Conservation (phyloP, 2,888 invertebrate species). For the Drosophila ochracea region DNA sequence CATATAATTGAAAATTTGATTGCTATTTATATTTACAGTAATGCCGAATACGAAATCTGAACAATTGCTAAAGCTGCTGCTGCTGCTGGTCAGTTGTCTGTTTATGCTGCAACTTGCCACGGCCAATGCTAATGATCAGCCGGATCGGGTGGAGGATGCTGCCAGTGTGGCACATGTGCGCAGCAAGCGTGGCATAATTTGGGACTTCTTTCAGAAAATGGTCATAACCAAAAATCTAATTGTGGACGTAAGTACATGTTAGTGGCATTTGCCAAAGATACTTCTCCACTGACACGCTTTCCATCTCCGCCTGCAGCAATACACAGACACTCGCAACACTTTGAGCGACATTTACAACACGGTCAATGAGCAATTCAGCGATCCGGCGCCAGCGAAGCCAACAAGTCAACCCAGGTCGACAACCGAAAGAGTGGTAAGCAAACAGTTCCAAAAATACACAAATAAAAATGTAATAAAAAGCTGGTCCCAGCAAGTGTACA, state of each 20-base stretch:
- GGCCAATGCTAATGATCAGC: not conserved
- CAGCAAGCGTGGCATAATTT: constrained; percentile 79
- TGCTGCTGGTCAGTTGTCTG: constrained; percentile 31
- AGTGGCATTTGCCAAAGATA: not conserved
- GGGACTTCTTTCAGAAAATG: constrained; percentile 83
- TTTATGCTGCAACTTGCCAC: constrained; percentile 31
- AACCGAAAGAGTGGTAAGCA: constrained; percentile 67
- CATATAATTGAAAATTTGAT: not conserved
- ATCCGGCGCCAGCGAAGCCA: constrained; percentile 80
- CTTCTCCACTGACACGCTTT: not conserved
- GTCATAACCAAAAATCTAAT: constrained; percentile 82
- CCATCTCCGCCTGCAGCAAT: constrained; percentile 77
- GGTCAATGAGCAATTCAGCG: constrained; percentile 82
- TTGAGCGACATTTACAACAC: constrained; percentile 82
- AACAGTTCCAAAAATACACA: not conserved
- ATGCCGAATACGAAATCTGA: constrained; percentile 5
- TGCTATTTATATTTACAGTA: constrained; percentile 1
- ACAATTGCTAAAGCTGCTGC: constrained; percentile 15
- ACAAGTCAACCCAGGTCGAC: constrained; percentile 59
- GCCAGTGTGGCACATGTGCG: constrained; percentile 63
- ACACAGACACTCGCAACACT: constrained; percentile 82
- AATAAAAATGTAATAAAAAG: not conserved
- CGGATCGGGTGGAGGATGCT: not conserved
- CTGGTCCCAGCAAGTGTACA: not conserved
- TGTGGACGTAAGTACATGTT: constrained; percentile 76